Conservation (phyloP, 2,888 invertebrate species). For the Papilio protenor region DNA sequence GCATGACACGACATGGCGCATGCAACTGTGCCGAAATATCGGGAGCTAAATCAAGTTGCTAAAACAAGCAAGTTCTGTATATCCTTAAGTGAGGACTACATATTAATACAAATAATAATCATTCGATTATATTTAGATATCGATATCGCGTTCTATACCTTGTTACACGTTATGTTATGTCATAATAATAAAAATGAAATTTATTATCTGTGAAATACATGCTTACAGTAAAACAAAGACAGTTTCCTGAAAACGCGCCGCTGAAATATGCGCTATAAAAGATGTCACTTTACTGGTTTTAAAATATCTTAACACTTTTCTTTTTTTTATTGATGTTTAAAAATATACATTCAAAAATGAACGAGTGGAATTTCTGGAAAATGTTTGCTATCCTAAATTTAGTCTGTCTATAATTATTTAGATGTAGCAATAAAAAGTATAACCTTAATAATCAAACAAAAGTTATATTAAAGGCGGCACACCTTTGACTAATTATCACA, state of each 20-base stretch:
- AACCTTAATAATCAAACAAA: too few species aligned
- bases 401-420: neutral
- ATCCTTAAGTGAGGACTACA: neutral
- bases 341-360: neutral
- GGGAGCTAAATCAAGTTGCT: too few species aligned
- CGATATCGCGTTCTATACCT: neutral
- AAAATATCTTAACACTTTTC: constrained; percentile 15
- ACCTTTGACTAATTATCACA: too few species aligned
- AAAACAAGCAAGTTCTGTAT: too few species aligned
- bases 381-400: neutral
- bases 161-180: constrained; percentile 1
- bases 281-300: constrained; percentile 11
- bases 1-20: too few species aligned
- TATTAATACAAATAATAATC: neutral
- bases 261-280: constrained; percentile 37
- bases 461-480: too few species aligned
- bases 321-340: neutral
- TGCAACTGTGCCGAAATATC: too few species aligned
- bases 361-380: neutral
- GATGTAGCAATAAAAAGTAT: neutral
- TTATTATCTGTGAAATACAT: constrained; percentile 26
- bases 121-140: neutral
- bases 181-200: constrained; percentile 33
- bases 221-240: neutral
- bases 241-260: constrained; percentile 20